Conservation (phyloP, 2,888 invertebrate species). For the Dryobotodes eremita region DNA sequence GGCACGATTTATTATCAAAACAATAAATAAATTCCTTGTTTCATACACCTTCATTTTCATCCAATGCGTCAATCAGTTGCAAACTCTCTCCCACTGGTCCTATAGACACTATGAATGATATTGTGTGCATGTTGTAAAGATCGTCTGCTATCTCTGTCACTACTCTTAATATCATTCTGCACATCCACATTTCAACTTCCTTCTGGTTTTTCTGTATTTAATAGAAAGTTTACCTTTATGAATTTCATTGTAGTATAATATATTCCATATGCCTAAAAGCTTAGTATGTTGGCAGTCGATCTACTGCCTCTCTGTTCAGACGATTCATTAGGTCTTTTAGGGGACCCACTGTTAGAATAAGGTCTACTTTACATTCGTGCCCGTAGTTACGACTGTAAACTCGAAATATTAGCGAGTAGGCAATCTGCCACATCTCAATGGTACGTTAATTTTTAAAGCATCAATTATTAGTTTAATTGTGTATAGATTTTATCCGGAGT, state of each 20-base stretch:
- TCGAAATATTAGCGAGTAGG: slow-evolving; percentile 86
- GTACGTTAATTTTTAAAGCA: slow-evolving; percentile 59
- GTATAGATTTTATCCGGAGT: slow-evolving; percentile 46
- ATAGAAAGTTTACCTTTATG: slow-evolving; percentile 51
- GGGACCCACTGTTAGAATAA: slow-evolving; percentile 83
- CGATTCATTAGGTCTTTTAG: slow-evolving; percentile 79
- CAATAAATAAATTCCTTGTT: slow-evolving; percentile 44
- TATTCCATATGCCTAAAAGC: slow-evolving; percentile 44
- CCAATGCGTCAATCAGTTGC: slow-evolving; percentile 82
- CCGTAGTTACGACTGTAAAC: slow-evolving; percentile 81
- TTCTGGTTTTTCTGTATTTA: slow-evolving; percentile 43
- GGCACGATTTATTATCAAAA: slow-evolving; percentile 47
- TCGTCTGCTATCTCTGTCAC: slow-evolving; percentile 80
- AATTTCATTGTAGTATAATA: slow-evolving; percentile 63
- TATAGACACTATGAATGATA: slow-evolving; percentile 83
- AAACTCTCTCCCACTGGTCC: slow-evolving; percentile 82
- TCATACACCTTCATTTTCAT: slow-evolving; percentile 79
- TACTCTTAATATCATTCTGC: slow-evolving; percentile 81
- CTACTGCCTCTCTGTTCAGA: slow-evolving; percentile 72
- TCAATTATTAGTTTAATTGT: slow-evolving; percentile 54
- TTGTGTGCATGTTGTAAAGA: slow-evolving; percentile 81
- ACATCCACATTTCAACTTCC: slow-evolving; percentile 83
- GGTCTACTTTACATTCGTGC: slow-evolving; percentile 86
- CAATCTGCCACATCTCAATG: slow-evolving; percentile 88
- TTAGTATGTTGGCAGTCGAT: slow-evolving; percentile 52